Conservation (phyloP, 2,888 invertebrate genomes). For the Chrysolina oricalcia region DNA sequence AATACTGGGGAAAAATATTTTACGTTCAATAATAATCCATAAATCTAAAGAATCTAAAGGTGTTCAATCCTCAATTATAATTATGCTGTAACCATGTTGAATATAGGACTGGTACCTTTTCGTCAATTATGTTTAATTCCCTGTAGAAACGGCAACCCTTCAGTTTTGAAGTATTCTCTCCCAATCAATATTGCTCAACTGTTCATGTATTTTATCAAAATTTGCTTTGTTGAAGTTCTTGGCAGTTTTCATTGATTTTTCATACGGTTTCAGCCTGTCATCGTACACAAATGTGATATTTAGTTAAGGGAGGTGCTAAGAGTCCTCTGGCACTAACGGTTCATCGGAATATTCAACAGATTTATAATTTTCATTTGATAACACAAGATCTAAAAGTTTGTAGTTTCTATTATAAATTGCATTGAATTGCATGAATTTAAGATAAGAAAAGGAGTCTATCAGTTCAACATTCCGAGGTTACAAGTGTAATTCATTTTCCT, state of each 20-base stretch:
- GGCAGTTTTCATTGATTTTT: background rate
- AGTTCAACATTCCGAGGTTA: constrained; percentile 4
- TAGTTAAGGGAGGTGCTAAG: background rate
- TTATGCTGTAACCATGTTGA: too few relatives aligned
- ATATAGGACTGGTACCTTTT: too few relatives aligned
- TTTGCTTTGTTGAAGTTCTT: background rate
- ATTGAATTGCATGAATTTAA: constrained; percentile 5
- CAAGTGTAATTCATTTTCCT: background rate
- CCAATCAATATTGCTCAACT: constrained; percentile 10
- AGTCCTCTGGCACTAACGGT: background rate
- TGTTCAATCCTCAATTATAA: too few relatives aligned
- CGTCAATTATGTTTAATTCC: constrained; percentile 2
- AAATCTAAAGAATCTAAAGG: too few relatives aligned
- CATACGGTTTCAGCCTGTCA: background rate
- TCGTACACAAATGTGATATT: background rate
- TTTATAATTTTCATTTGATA: constrained; percentile 2
- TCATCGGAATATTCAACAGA: background rate
- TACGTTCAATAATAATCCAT: too few relatives aligned
- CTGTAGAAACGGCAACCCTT: constrained; percentile 22
- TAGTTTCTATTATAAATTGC: constrained; percentile 4
- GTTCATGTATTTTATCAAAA: background rate
- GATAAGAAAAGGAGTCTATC: background rate
- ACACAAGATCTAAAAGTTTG: constrained; percentile 3
- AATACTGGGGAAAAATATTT: too few relatives aligned
- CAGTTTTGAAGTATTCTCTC: constrained; percentile 3